Percentiles rank a stretch among this genome's conserved stretches.
Evolutionary conservation across 2,113 vertebrate genomes (phyloP).

Genomic region (Chionomys nivalis): DNA sequence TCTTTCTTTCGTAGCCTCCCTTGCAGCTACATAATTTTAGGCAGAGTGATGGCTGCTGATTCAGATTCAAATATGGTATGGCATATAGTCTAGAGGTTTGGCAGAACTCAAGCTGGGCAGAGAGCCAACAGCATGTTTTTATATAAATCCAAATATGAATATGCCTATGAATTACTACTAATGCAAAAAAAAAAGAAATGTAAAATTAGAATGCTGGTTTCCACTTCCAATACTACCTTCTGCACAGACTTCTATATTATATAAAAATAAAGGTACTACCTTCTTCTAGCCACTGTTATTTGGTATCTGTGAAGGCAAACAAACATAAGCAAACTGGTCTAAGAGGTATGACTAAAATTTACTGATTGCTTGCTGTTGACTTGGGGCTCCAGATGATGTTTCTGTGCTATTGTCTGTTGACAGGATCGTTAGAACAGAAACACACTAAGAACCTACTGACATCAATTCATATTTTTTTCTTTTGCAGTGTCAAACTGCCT

Average conservation of each 20-base stretch:
- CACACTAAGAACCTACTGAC: neutral
- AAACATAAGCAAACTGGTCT: neutral
- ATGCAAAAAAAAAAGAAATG: neutral
- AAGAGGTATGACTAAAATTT: neutral
- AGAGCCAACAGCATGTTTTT: neutral
- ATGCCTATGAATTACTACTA: neutral
- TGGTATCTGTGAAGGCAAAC: neutral
- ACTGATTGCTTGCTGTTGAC: neutral
- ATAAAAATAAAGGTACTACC: neutral
- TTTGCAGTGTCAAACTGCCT: neutral
- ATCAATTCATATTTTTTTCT: conserved; percentile 10
- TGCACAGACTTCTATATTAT: neutral
- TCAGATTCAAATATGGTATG: neutral
- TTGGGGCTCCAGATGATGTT: neutral
- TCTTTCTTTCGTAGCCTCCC: neutral
- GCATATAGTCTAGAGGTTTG: neutral
- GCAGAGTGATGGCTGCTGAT: neutral
- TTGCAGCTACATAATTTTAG: neutral
- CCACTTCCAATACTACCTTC: neutral
- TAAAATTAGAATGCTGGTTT: neutral
- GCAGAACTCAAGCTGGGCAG: neutral
- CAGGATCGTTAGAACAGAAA: neutral
- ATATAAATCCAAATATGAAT: neutral
- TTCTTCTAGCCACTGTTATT: neutral
- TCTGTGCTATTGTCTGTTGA: neutral